Evolutionary conservation across 2,888 invertebrate species (phyloP).

Genomic region (Platypus cylindrus): DNA sequence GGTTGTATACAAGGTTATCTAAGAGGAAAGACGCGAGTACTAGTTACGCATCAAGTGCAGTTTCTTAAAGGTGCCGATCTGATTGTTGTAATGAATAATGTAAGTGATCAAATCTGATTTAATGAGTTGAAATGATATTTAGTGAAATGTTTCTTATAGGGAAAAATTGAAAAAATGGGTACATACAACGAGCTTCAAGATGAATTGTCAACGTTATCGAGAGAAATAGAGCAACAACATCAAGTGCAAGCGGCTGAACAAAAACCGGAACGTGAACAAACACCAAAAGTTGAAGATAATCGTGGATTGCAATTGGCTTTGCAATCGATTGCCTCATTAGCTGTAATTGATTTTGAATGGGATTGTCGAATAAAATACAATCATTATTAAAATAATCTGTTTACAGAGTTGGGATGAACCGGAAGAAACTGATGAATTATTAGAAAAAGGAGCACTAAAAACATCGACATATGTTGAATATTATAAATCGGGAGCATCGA

Average conservation of each 20-base stretch:
- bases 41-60: slow-evolving; percentile 79
- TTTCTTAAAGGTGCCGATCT: slow-evolving; percentile 54
- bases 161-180: slow-evolving; percentile 47
- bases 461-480: slow-evolving; percentile 53
- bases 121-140: no score
- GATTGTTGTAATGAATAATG: slow-evolving; percentile 54
- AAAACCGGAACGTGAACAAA: slow-evolving; percentile 20
- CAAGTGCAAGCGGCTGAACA: slow-evolving; percentile 18
- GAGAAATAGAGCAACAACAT: slow-evolving; percentile 15
- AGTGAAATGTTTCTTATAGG: no score
- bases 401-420: slow-evolving; percentile 34
- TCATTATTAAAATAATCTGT: not conserved
- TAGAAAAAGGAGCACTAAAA: slow-evolving; percentile 51
- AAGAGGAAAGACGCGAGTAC: slow-evolving; percentile 53
- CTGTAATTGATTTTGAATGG: slow-evolving; percentile 21
- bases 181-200: slow-evolving; percentile 42
- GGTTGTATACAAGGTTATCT: slow-evolving; percentile 50
- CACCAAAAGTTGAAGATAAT: slow-evolving; percentile 16
- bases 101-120: no score
- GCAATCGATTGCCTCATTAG: slow-evolving; percentile 25
- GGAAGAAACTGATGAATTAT: slow-evolving; percentile 50
- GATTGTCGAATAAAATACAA: not conserved
- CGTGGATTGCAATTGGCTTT: slow-evolving; percentile 15
- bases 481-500: slow-evolving; percentile 54
- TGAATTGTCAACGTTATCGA: slow-evolving; percentile 25